Conservation (phyloP, 2,797 vertebrate species). For the Amblyraja radiata region DNA sequence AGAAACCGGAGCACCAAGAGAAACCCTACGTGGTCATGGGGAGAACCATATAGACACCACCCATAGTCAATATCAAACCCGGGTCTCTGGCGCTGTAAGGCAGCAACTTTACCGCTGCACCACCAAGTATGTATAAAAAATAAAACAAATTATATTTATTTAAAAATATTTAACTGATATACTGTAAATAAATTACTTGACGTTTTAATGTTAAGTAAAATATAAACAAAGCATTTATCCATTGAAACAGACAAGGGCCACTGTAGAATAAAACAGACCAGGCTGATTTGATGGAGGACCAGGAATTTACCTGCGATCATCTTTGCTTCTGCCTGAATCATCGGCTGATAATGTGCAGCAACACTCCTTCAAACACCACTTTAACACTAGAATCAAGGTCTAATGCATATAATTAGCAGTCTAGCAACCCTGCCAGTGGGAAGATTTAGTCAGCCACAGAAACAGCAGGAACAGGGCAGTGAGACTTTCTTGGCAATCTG, state of each 20-base stretch:
- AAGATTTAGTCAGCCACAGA: neutral
- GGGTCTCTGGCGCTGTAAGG: too few species aligned
- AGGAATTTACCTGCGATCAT: neutral
- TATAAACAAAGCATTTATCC: too few species aligned
- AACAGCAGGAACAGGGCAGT: neutral
- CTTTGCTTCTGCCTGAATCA: neutral
- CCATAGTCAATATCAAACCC: too few species aligned
- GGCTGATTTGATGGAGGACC: neutral
- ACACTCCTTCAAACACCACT: neutral
- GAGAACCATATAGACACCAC: too few species aligned
- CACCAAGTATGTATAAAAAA: too few species aligned
- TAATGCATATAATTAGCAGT: neutral
- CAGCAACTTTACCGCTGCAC: too few species aligned
- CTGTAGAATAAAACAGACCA: neutral
- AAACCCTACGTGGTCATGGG: too few species aligned
- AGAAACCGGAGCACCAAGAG: too few species aligned
- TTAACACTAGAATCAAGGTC: neutral
- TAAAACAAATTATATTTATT: too few species aligned
- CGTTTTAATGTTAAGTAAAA: too few species aligned
- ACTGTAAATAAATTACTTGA: too few species aligned
- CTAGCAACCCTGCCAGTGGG: neutral
- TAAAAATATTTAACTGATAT: too few species aligned
- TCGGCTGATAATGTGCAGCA: neutral
- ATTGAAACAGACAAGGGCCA: neutral
- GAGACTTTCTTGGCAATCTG: neutral